Base-by-base conservation (phyloP, 2,113 vertebrate genomes). In the Junco hyemalis region DNA sequence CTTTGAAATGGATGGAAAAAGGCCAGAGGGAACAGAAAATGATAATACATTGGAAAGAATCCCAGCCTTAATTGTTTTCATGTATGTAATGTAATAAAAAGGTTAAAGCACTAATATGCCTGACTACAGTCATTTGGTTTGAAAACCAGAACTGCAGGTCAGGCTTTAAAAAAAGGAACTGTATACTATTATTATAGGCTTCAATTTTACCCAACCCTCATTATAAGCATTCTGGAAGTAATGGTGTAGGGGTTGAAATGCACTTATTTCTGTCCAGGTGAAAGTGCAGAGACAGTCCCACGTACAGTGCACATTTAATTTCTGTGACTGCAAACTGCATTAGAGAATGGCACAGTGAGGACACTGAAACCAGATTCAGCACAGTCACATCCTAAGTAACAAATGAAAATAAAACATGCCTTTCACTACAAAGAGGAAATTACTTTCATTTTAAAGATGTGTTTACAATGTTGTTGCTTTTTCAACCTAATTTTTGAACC, bases 51-150 rank as follows among this genome's bases (percentile, higher is more conserved):
- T 96, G 93, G 96, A 96, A 86, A 94, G 93, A 94, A 96, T 96
- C 95, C 96, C 93, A 87, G 93, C 91, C 97, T 97, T 97, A 98
- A 98, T 97, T 97, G 97, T 98, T 98, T 98, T 97, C 96, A 97
- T 95, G 93, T 94, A 97, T 95, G 86, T 90, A 96, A 97, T 59
- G 73, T 94, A 96, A 97, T 97, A 95, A 96, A 98, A 97, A 96
- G 95, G 96, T 94, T 94, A 97, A 96, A 96, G 81, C 87, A 95
- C 80, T 92, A 94, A 94, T 88, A 50, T 69, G 87, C 89, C 91
- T 56, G 26, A 92, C 96, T 96, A 83, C 68, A 92, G 77, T 96
- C 81, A 68, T 96, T 96, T 86, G 92, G 92, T 94, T 97, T 96
- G 94, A 89, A 96, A 97, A 96, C 92, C 80, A 96, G 96, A 95